Evolutionary conservation across 2,797 vertebrate species (phyloP).

Genomic region (Hipposideros larvatus): DNA sequence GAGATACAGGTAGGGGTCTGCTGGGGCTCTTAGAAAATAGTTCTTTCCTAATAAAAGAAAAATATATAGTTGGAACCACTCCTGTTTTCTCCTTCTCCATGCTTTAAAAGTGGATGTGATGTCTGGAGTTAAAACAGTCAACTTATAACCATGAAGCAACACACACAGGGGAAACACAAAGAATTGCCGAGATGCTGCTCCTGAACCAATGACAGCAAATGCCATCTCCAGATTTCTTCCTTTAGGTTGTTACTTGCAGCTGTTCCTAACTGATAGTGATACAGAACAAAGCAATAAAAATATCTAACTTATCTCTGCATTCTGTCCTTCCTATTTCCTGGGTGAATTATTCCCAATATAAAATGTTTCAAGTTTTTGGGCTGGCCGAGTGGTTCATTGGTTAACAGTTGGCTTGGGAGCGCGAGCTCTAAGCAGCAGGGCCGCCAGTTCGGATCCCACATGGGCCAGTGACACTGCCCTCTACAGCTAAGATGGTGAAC

Average conservation of each 20-base stretch:
- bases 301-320: background rate
- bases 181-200: background rate
- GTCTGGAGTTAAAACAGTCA: background rate
- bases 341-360: background rate
- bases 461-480: too few relatives aligned
- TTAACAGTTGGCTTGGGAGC: too few relatives aligned
- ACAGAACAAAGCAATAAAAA: background rate
- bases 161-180: background rate
- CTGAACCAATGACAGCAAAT: background rate
- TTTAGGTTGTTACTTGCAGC: background rate
- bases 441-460: too few relatives aligned
- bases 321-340: background rate
- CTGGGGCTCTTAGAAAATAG: background rate
- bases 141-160: background rate
- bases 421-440: too few relatives aligned
- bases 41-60: background rate
- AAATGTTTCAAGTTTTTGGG: background rate
- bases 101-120: background rate
- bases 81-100: background rate
- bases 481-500: too few relatives aligned
- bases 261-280: background rate
- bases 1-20: background rate
- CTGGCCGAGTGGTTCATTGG: too few relatives aligned
- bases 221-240: background rate
- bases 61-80: background rate